Conservation (phyloP, 2,888 invertebrate genomes). For the Colletes collaris region DNA sequence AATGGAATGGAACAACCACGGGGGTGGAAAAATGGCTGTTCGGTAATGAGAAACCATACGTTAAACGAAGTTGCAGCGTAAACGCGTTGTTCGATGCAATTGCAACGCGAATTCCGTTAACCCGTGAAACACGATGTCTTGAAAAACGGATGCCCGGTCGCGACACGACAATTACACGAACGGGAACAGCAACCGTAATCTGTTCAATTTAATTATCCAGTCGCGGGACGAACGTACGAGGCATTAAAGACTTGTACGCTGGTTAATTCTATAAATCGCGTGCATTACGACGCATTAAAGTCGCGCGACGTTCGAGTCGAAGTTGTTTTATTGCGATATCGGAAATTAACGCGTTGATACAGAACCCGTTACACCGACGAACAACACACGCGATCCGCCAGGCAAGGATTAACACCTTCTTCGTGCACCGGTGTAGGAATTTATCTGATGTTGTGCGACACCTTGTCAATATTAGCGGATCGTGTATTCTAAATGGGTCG, state of each 20-base stretch:
- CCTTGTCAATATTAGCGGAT: too few relatives aligned
- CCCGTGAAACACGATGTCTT: not conserved
- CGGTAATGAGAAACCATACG: not conserved
- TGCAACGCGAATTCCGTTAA: slow-evolving; percentile 5
- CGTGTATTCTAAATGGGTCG: too few relatives aligned
- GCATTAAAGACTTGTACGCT: not conserved
- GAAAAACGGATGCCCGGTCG: too few relatives aligned
- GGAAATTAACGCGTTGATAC: slow-evolving; percentile 7
- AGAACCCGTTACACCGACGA: slow-evolving; percentile 20
- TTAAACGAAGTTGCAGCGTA: not conserved
- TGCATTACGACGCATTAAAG: slow-evolving; percentile 2
- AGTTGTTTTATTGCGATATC: slow-evolving; percentile 18
- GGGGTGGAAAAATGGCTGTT: not conserved
- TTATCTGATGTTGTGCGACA: too few relatives aligned
- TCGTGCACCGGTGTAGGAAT: not conserved
- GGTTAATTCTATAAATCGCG: slow-evolving; percentile 4
- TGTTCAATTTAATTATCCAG: slow-evolving; percentile 11
- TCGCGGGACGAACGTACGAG: not conserved
- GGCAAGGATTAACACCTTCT: not conserved
- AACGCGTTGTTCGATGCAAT: too few relatives aligned
- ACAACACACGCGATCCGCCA: not conserved
- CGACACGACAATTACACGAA: too few relatives aligned
- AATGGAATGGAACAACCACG: too few relatives aligned
- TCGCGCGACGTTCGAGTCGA: not conserved
- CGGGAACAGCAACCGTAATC: not conserved